Evolutionary conservation across 2,113 vertebrate genomes (phyloP).

Genomic region (Baryphthengus martii): DNA sequence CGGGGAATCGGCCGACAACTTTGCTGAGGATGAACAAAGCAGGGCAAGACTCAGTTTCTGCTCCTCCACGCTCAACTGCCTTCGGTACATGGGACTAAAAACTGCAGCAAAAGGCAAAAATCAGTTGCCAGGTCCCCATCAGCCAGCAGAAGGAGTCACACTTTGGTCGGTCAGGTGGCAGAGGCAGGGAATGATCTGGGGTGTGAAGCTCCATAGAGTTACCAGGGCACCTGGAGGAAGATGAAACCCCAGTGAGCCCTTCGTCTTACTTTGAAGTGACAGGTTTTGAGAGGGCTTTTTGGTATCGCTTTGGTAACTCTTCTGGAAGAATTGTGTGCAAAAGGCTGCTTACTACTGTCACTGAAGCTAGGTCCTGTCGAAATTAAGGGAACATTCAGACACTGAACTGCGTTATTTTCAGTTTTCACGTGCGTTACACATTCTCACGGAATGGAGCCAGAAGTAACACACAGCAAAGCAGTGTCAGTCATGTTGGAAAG

Average conservation of each 20-base stretch:
- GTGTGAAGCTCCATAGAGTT: not conserved
- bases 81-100: not conserved
- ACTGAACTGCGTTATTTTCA: not conserved
- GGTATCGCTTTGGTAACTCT: not conserved
- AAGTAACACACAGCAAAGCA: not conserved
- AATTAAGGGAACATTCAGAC: not conserved
- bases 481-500: not conserved
- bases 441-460: not conserved
- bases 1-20: not conserved
- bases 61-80: not conserved
- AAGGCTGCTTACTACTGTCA: not conserved
- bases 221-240: not conserved
- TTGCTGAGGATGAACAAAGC: conserved; percentile 3
- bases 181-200: not conserved
- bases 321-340: not conserved
- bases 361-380: not conserved
- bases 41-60: not conserved
- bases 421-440: not conserved
- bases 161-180: not conserved
- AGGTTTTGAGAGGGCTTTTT: not conserved
- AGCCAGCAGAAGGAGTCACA: not conserved
- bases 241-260: not conserved
- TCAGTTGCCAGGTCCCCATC: not conserved
- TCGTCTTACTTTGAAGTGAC: not conserved
- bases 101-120: not conserved